These are phyloP conservation scores for Octopus bimaculoides DNA, from an alignment of 1,140 invertebrate species.

Conservation along the genomic window DNA sequence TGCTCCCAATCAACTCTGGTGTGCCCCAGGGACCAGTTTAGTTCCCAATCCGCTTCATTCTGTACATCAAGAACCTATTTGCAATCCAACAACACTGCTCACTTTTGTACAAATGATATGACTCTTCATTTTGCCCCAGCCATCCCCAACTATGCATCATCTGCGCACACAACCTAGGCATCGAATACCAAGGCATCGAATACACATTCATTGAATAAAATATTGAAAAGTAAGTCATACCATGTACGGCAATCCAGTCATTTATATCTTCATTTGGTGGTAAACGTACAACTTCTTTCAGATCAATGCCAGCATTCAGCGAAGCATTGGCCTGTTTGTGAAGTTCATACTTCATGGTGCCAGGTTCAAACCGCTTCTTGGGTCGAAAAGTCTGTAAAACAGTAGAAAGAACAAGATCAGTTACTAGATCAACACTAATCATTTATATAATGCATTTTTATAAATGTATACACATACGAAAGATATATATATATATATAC, in stretches of 20 bases:
- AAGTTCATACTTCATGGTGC: conserved; percentile 85
- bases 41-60: no score
- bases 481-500: neutral
- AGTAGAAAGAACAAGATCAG: neutral
- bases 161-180: no score
- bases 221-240: conserved; percentile 59
- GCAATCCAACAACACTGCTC: no score
- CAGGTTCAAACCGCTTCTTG: conserved; percentile 84
- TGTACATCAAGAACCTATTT: no score
- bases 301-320: conserved; percentile 89
- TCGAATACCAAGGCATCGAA: no score
- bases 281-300: conserved; percentile 79
- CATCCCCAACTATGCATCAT: no score
- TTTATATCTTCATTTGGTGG: conserved; percentile 84
- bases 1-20: no score
- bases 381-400: conserved; percentile 53
- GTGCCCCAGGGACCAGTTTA: no score
- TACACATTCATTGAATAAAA: neutral
- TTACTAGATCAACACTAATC: no score
- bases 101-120: no score
- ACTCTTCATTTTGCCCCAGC: no score
- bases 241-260: conserved; percentile 95
- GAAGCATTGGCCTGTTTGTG: conserved; percentile 94
- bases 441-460: no score
- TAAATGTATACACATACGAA: neutral